These are phyloP conservation scores for Rhinichthys osculus DNA, from an alignment of 2,797 vertebrate genomes.

Conservation along the genomic window DNA sequence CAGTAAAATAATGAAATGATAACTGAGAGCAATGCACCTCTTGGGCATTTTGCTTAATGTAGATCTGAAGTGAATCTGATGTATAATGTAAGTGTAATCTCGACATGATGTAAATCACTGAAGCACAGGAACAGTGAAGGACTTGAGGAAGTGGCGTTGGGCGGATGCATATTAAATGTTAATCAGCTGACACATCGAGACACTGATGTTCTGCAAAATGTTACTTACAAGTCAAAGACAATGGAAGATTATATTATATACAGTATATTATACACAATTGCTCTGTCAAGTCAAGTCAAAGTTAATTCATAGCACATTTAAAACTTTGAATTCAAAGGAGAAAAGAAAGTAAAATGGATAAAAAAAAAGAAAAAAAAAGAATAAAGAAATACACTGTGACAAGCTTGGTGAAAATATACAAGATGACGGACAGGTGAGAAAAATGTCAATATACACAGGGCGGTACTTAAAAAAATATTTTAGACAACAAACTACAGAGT, in stretches of 20 bases:
- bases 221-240: background rate
- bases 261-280: too few species aligned
- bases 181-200: slow-evolving; percentile 43
- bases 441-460: too few species aligned
- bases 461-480: too few species aligned
- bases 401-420: too few species aligned
- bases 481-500: background rate
- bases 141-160: slow-evolving; percentile 20
- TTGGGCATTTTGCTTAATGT: slow-evolving; percentile 59
- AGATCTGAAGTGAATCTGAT: slow-evolving; percentile 62
- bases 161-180: slow-evolving; percentile 51
- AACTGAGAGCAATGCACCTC: slow-evolving; percentile 40
- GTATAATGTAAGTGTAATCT: slow-evolving; percentile 61
- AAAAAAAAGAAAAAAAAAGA: too few species aligned
- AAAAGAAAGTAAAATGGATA: too few species aligned
- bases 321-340: too few species aligned
- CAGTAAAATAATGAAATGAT: slow-evolving; percentile 55
- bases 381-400: too few species aligned
- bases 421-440: too few species aligned
- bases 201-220: background rate
- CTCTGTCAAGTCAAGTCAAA: too few species aligned
- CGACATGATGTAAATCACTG: slow-evolving; percentile 62
- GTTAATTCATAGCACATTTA: too few species aligned
- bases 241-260: background rate
- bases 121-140: slow-evolving; percentile 40